Evolutionary conservation across 2,113 vertebrate species (phyloP).

Genomic region (Oophaga pumilio): DNA sequence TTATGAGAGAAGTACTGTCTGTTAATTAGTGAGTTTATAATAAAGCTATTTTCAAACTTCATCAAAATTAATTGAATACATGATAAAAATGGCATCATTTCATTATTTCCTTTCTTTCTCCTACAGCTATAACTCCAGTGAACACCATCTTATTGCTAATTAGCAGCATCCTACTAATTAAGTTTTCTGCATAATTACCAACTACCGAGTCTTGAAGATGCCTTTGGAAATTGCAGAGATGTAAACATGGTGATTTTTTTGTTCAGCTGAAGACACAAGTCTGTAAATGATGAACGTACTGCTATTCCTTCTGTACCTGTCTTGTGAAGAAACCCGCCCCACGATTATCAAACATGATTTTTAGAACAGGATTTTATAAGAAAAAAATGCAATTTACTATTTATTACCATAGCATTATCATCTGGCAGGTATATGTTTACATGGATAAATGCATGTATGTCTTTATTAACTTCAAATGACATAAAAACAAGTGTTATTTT

Average conservation of each 20-base stretch:
- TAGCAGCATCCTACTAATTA: slow-evolving; percentile 49
- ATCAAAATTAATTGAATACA: slow-evolving; percentile 17
- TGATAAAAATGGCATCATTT: slow-evolving; percentile 2
- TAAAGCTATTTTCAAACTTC: neutral
- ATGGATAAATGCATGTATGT: neutral
- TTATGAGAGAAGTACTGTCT: neutral
- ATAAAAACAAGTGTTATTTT: neutral
- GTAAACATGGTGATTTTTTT: neutral
- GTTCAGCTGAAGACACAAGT: neutral
- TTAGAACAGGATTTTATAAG: too few species aligned
- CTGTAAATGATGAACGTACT: neutral
- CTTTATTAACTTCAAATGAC: neutral
- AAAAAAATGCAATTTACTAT: neutral
- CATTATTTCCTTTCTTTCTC: slow-evolving; percentile 13
- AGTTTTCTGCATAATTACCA: slow-evolving; percentile 41
- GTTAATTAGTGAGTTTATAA: neutral
- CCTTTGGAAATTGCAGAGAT: slow-evolving; percentile 40
- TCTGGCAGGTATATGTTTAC: neutral
- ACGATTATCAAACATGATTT: neutral
- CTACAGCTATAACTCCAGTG: slow-evolving; percentile 39
- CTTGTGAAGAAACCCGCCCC: neutral
- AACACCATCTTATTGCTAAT: slow-evolving; percentile 57
- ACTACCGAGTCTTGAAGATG: slow-evolving; percentile 10
- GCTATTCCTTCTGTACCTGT: neutral
- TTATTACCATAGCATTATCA: neutral